Evolutionary conservation across 2,113 vertebrate species (phyloP).

Genomic region (Miniopterus natalensis): DNA sequence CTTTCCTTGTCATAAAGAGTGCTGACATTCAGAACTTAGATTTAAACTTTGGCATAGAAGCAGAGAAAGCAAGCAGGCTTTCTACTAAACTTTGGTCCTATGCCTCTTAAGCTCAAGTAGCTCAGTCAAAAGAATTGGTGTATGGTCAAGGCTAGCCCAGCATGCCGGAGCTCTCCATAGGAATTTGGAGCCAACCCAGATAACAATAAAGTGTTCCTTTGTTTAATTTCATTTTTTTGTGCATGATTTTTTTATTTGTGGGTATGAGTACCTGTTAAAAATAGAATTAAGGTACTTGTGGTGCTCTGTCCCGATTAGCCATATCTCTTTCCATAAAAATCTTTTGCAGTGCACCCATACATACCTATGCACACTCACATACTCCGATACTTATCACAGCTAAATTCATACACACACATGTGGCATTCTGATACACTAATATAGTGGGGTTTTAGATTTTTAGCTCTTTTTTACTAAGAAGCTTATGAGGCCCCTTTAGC

Average conservation of each 20-base stretch:
- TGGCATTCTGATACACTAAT: neutral
- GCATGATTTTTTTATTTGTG: neutral
- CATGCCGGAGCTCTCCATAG: neutral
- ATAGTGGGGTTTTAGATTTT: neutral
- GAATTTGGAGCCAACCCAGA: neutral
- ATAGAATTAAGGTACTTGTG: neutral
- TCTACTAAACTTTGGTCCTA: neutral
- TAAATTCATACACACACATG: neutral
- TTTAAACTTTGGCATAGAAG: slow-evolving; percentile 13
- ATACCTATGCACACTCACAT: neutral
- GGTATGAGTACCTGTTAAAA: neutral
- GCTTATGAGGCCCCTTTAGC: neutral
- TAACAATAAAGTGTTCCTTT: neutral
- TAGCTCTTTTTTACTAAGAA: neutral
- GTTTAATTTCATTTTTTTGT: neutral
- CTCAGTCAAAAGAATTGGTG: neutral
- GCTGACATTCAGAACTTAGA: slow-evolving; percentile 56
- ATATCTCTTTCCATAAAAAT: neutral
- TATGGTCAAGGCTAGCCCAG: neutral
- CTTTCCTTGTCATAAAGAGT: slow-evolving; percentile 46
- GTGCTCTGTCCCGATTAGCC: neutral
- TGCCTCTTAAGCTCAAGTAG: neutral
- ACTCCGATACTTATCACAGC: neutral
- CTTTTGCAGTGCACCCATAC: neutral
- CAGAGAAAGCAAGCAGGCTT: neutral